phyloP scores from a whole-genome alignment of 2,888 invertebrate genomes.

The Drosophila formosana region DNA sequence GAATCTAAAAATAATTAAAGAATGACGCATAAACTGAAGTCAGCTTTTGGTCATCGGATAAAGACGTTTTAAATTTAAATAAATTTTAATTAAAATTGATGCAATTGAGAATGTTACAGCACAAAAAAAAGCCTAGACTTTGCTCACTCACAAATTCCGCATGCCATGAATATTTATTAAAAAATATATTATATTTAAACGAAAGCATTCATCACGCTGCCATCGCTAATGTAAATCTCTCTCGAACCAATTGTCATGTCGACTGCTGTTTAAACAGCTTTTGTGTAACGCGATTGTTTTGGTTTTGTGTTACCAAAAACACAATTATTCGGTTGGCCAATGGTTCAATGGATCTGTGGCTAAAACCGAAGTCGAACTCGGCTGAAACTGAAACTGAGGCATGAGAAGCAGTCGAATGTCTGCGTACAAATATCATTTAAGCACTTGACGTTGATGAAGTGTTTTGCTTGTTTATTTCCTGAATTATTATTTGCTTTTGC shows the following conservation, averaged over 20 bases:
- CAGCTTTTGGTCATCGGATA: background rate
- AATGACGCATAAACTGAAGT: background rate
- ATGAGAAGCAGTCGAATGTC: conserved; percentile 33
- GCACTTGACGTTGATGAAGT: conserved; percentile 72
- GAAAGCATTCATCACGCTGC: conserved; percentile 12
- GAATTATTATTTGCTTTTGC: conserved; percentile 50
- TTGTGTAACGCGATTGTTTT: conserved; percentile 54
- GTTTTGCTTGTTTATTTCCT: conserved; percentile 61
- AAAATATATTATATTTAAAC: background rate
- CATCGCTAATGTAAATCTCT: conserved; percentile 38
- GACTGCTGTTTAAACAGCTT: conserved; percentile 42
- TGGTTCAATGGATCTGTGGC: conserved; percentile 44
- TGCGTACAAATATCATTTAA: conserved; percentile 51
- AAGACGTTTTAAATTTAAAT: too few species aligned
- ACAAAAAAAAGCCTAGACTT: background rate
- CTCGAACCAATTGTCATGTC: conserved; percentile 1
- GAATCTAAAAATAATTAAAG: too few species aligned
- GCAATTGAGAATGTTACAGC: background rate
- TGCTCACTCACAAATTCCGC: background rate
- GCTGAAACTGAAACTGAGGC: background rate
- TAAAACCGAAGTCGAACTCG: conserved; percentile 4
- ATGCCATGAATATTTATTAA: conserved; percentile 2
- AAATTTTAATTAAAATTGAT: background rate
- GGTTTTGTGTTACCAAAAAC: conserved; percentile 40
- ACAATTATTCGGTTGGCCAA: conserved; percentile 54